Evolutionary conservation across 2,797 vertebrate species (phyloP), one percentile per base, ranked within the genome.

Genomic region (Antrozous pallidus): DNA sequence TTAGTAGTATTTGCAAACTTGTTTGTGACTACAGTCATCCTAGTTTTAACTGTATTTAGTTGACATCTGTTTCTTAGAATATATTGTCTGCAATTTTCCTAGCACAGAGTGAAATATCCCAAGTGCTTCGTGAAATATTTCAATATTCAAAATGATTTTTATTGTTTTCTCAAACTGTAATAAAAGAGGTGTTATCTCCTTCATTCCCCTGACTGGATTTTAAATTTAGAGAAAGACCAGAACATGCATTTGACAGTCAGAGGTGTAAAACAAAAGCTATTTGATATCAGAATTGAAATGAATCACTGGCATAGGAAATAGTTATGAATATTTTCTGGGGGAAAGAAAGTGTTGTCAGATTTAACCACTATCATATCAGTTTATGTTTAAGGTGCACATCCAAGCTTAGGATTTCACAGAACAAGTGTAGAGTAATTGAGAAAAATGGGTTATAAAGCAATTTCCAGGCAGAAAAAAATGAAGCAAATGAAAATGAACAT

Each of bases 91-190:
- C 67, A 94, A 65, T 89, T 92, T 96, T 96, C 90, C 31, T 83
- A 97, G 77, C 36, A 95, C 26, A 61, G 88, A 70, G 26, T 88
- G 77, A 97, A 97, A 89, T 88, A 90, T 94, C 85, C 28, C 12
- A 93, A 87, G 38, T 92, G 93, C 88, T 96, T 95, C 69, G 51
- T 90, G 86, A 71, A 69, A 49, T 93, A 96, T 86, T 96, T 97
- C 74, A 94, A 91, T 97, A 98, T 79, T 94, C 80, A 96, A 97
- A 97, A 94, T 77, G 61, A 95, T 93, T 96, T 69, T 89, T 88
- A 94, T 97, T 97, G 86, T 98, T 98, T 97, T 83, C 65, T 84
- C 93, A 97, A 97, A 93, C 91, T 93, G 56, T 95, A 97, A 96
- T 97, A 97, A 97, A 97, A 97, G 94, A 95, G 54, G 86, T 96